These are phyloP conservation scores for Linnaemya vulpina DNA, from an alignment of 2,888 invertebrate species.

Conservation along the genomic window DNA sequence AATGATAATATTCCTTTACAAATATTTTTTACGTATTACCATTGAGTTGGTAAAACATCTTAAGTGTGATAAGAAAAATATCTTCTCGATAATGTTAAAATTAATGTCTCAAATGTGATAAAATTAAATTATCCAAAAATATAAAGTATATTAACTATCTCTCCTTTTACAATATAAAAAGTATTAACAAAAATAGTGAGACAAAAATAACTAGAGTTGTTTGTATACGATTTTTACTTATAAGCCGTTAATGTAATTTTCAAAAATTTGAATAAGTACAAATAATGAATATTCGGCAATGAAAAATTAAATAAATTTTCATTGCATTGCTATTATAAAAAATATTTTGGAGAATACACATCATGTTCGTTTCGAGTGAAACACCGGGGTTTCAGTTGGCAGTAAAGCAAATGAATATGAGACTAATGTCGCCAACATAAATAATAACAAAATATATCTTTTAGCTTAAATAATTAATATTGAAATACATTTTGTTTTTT, in stretches of 20 bases:
- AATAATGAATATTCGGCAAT: not conserved
- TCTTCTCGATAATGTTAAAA: constrained; percentile 8
- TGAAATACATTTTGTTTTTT: no score
- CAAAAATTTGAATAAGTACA: constrained; percentile 15
- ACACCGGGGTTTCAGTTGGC: no score
- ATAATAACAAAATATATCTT: no score
- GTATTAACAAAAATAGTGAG: not conserved
- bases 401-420: no score
- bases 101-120: constrained; percentile 27
- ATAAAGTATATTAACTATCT: not conserved
- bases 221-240: not conserved
- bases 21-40: constrained; percentile 28
- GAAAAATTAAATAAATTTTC: no score
- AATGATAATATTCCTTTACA: not conserved
- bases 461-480: no score
- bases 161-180: not conserved
- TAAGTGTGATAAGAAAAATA: constrained; percentile 30
- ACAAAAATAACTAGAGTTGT: not conserved
- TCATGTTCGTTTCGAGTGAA: no score
- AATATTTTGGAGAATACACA: no score
- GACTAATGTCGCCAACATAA: no score
- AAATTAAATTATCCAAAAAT: constrained; percentile 19
- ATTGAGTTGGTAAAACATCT: constrained; percentile 40
- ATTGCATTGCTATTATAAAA: no score
- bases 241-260: not conserved